Base-by-base conservation (phyloP, 2,113 vertebrate species). In the Cephalopholis sonnerati region DNA sequence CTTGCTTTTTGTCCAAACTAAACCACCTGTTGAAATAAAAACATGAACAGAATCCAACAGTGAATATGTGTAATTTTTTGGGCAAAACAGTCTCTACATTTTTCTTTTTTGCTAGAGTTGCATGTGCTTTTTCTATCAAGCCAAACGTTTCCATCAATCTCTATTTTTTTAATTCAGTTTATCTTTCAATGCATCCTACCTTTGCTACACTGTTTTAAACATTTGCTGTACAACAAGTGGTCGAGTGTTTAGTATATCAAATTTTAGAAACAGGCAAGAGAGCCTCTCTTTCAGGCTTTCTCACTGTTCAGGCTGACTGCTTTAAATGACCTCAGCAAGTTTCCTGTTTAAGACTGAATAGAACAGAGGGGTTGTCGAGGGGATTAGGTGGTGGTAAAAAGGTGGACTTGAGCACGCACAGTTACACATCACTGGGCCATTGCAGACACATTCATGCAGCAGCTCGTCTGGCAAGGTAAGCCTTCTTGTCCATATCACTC, bases 261-360 rank as follows among this genome's bases (percentile, higher is more conserved):
- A 59, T 59, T 62, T 59, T 1, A 24, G 6, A 46, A 25, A 78
- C 9, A 32, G 16, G 10, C 16, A 53, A 53, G 29, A 73, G 6
- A 75, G 12, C 1, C 32, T 39, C 58, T 59, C 12, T 66, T 65
- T 81, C 10, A 1, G 5, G 0, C 22, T 36, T 41, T 61, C 13
- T 72, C 18, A 22, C 0, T 0, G 20, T 77, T 82, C 73, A 53
- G 51, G n/a, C 36, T 53, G 32, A 77, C 61, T 61, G 67, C 51
- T 64, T 77, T 77, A 69, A 50, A 77, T 55, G 5, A 83, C 0
- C 20, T 82, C 32, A 82, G 8, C 54, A 75, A 54, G 74, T 87
- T 84, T 88, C 81, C 81, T 88, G 48, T 77, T 36, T 80, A 69
- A 81, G 55, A 44, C 54, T 65, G 46, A 77, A 75, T 29, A 73